Evolutionary conservation across 2,888 invertebrate species (phyloP), one percentile per base, ranked within the genome.

Genomic region (Lucinisca nassula): DNA sequence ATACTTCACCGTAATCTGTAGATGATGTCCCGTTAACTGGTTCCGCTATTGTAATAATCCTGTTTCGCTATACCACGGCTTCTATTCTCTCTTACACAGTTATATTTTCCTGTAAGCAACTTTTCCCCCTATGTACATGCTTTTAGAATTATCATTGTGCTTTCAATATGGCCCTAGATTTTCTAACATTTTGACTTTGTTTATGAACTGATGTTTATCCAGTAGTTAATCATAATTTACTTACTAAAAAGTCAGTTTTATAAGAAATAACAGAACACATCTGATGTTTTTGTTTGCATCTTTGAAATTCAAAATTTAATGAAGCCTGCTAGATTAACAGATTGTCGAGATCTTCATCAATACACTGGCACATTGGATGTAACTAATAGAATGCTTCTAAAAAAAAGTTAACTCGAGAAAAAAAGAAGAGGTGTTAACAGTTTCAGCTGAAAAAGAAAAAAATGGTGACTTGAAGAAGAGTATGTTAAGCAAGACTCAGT

Each of bases 1-100:
- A 79, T 82, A 30, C 51, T 82, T 45, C 81, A 76, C 70, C 74
- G 72, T 89, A 89, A 79, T 89, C 82, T 72, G 84, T 89, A 89
- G 86, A 58, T 78, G 49, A 85, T 67, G 67, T 67, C 67, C 67
- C 67, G 67, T 67, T 67, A 67, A 67, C 67, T 67, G 67, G 67
- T 67, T 67, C 67, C 35, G 67, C 67, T 67, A 67, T 67, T 67
- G 67, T 67, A 67, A 67, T 67, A 67, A 67, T 67, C 67, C 67
- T 67, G 67, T 67, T 67, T 21, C 67, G 67, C 67, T 67, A 32
- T 67, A n/a, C 67, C 67, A 67, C 67, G 17, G 67, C 67, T 67
- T 67, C 21, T 67, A 32, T 73, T 80, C 35, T 67, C 27, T 72
- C 79, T 72, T 73, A 80, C 79, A 79, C 73, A 67, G 78, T 79